Evolutionary conservation across 92 coral and sea anemone genomes (phyloP).

Genomic region (Siderastrea radians): DNA sequence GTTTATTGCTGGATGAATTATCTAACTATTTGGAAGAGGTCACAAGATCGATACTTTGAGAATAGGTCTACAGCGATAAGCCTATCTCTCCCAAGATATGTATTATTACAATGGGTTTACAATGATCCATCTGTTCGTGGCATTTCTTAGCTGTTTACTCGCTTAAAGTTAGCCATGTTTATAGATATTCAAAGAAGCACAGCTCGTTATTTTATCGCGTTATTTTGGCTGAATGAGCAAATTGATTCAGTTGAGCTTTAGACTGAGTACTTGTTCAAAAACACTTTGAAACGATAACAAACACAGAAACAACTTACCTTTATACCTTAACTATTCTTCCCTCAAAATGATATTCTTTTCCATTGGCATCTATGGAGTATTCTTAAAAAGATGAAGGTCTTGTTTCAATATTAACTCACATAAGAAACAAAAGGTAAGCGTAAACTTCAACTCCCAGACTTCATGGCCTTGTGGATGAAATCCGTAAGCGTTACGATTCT

Average conservation of each 20-base stretch:
- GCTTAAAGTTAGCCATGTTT: neutral
- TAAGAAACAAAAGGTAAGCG: neutral
- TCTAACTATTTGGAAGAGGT: neutral
- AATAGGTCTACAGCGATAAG: too few relatives aligned
- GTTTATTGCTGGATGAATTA: too few relatives aligned
- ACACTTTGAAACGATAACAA: too few relatives aligned
- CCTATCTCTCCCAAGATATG: too few relatives aligned
- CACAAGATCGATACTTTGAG: too few relatives aligned
- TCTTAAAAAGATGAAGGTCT: neutral
- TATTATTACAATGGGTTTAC: neutral
- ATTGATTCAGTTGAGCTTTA: too few relatives aligned
- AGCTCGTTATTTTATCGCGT: neutral
- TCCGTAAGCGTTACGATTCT: neutral
- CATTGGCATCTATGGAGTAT: constrained; percentile 22
- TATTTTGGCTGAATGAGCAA: neutral
- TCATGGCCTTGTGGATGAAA: neutral
- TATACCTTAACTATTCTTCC: constrained; percentile 21
- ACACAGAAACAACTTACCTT: neutral
- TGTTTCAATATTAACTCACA: neutral
- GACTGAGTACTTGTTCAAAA: too few relatives aligned
- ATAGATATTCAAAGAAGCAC: neutral
- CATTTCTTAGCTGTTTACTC: neutral
- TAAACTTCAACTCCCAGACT: too few relatives aligned
- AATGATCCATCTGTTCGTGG: neutral
- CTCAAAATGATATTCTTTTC: neutral